Base-by-base conservation (phyloP, 2,797 vertebrate species). In the Heterohyrax brucei region DNA sequence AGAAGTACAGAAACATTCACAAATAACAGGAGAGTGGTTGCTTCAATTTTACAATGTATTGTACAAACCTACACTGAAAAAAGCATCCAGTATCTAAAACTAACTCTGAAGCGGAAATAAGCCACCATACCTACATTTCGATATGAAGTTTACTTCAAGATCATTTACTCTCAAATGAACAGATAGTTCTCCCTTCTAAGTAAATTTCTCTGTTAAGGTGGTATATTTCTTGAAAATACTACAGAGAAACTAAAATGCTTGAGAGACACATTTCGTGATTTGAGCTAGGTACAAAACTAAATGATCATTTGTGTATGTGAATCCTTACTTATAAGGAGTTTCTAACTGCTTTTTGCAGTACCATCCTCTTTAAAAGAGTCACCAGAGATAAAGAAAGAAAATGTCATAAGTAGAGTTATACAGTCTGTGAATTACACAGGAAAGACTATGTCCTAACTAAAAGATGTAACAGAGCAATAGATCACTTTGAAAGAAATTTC, bases 151-250 rank as follows among this genome's bases (percentile, higher is more conserved):
- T 93, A 91, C 53, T 87, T 94, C 80, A 93, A 93, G 6, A 91
- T 93, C 18, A 81, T 84, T 94, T 95, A 87, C 73, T 89, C 44
- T 78, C 59, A 80, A n/a, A 86, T 91, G 26, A 93, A 93, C 6
- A 94, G 72, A 82, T 13, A 77, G 19, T 46, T 66, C 21, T 96
- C 16, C 50, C 66, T 21, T 87, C 46, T 95, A 86, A 82, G 86
- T 90, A 62, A 64, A 89, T 73, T 76, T 81, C 82, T 73, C 66
- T 87, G 26, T 44, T 92, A 94, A 75, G 24, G 39, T 46, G 21
- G 39, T 16, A 81, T 78, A 82, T 81, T 95, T 92, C 30, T 91
- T 96, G 39, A 93, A 72, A 83, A 82, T 48, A 95, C 76, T 92
- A 95, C 0, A 72, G 7, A 6, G 86, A 39, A 93, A 68, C 10